phyloP scores from a whole-genome alignment of 2,113 vertebrate genomes.

The Edolisoma coerulescens region DNA sequence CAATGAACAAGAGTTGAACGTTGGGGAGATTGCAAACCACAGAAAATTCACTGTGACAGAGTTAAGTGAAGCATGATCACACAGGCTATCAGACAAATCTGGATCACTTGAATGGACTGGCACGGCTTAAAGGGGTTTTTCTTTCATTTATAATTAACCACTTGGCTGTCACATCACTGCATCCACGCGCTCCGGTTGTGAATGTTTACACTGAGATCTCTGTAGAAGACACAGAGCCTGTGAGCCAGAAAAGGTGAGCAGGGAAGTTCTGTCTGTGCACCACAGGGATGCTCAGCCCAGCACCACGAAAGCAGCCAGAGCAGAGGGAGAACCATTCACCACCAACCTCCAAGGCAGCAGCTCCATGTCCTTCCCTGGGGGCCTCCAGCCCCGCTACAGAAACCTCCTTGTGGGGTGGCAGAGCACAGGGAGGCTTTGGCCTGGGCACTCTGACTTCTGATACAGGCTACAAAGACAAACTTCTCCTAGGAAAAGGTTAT shows the following conservation, averaged over 20 bases:
- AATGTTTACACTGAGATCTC: background rate
- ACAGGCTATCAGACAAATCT: slow-evolving; percentile 44
- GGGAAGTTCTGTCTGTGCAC: background rate
- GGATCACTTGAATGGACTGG: slow-evolving; percentile 34
- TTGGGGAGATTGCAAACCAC: background rate
- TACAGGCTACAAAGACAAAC: background rate
- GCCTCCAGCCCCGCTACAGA: background rate
- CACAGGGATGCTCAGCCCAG: background rate
- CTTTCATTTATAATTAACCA: slow-evolving; percentile 63
- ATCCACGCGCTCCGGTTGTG: background rate
- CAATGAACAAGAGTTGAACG: background rate
- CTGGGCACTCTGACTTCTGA: background rate
- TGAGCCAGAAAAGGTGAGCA: background rate
- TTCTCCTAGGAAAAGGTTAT: background rate
- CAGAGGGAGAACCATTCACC: background rate
- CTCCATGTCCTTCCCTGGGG: fast-evolving
- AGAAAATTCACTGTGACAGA: slow-evolving; percentile 46
- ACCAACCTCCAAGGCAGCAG: background rate
- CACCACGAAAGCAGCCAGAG: background rate
- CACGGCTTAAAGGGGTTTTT: slow-evolving; percentile 18
- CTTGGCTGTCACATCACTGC: slow-evolving; percentile 1
- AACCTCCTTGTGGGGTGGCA: fast-evolving
- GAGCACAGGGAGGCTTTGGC: background rate
- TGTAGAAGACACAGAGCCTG: background rate
- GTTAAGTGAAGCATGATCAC: slow-evolving; percentile 17